Evolutionary conservation across 2,888 invertebrate species (phyloP), one percentile per base, ranked within the genome.

Genomic region (Ochlodes sylvanus): DNA sequence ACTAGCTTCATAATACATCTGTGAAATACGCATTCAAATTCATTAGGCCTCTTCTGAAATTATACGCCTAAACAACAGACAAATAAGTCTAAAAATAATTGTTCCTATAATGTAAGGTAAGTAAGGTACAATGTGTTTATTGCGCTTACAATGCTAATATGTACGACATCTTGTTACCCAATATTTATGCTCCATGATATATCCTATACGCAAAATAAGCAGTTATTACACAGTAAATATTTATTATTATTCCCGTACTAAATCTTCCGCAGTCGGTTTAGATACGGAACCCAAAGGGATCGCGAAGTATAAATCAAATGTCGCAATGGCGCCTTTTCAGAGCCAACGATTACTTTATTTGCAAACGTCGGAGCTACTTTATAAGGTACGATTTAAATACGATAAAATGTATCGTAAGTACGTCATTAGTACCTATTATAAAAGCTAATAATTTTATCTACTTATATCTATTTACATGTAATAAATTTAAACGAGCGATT

Each of bases 231-330:
- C 27, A 58, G 58, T 58, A 65, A 58, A 58, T 65, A 58, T 65
- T 65, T 65, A 65, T 65, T 58, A 65, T 65, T n/a, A 38, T 57
- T 27, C 41, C 58, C 50, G 38, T 58, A 65, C 38, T 65, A 65
- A 65, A 65, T 65, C 65, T 41, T 34, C 15, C 12, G 14, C 50
- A 27, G 57, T 65, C 65, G 58, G 65, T 65, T 65, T 65, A 65
- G 52, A 65, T 58, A 50, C 38, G 58, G 52, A 65, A 65, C 58
- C 65, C 58, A 7, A 58, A 52, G 65, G 65, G 52, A 65, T 65
- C 41, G 64, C 21, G 56, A 52, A 57, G 52, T 63, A 69, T 73
- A 73, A 74, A 73, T 74, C 71, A 73, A 70, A 73, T 66, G 62
- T 50, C 42, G 52, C 55, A 65, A 56, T 63, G 63, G 63, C 58